These are phyloP conservation scores for Physocephala rufipes DNA, from an alignment of 2,888 invertebrate species.

Conservation along the genomic window DNA sequence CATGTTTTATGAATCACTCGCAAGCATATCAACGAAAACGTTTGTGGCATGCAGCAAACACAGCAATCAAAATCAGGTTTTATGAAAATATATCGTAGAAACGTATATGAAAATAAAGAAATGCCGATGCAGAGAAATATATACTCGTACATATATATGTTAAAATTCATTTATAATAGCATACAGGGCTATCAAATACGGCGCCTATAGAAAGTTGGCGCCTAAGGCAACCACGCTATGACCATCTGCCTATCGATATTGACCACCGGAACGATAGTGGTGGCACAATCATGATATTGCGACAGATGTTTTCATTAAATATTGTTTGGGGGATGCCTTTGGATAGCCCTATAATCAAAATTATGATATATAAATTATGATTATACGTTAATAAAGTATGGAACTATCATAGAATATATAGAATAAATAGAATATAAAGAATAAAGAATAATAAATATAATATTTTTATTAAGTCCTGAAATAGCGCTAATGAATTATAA, in stretches of 20 bases:
- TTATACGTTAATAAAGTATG: no score
- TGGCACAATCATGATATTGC: no score
- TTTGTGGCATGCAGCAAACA: constrained; percentile 43
- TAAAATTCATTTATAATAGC: constrained; percentile 23
- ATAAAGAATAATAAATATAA: no score
- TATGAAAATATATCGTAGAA: constrained; percentile 26
- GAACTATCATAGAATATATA: background rate
- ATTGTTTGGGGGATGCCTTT: background rate
- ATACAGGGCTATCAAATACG: background rate
- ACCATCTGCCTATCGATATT: no score
- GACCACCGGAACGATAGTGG: no score
- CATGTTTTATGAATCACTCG: constrained; percentile 36
- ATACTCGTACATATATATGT: no score
- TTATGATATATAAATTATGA: background rate
- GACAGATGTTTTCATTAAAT: no score
- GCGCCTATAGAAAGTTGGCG: background rate
- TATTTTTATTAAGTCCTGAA: no score
- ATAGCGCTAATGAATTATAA: no score
- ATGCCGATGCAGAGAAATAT: constrained; percentile 24
- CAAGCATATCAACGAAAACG: constrained; percentile 37
- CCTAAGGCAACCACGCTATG: no score
- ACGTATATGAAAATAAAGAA: constrained; percentile 16
- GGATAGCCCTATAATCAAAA: background rate
- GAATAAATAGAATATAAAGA: background rate
- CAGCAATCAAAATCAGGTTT: constrained; percentile 42